A percentile compares a stretch with the other conserved stretches of the same genome.
Conservation (phyloP, 2,797 vertebrate genomes). For the Euthynnus affinis region DNA sequence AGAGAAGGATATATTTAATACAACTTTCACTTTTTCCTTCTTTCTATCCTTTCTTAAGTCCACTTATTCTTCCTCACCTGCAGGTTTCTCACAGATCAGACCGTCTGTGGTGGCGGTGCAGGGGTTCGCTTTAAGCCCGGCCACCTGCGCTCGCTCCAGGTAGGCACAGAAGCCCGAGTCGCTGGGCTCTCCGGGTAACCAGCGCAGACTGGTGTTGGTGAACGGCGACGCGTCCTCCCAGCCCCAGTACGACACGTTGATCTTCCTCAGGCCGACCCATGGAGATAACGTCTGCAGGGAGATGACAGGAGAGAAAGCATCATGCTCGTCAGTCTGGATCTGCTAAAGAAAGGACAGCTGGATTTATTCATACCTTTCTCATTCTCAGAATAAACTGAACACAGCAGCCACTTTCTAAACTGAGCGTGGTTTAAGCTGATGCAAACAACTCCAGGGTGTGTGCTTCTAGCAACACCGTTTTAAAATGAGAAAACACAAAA, state of each 20-base stretch:
- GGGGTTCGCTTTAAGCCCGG: constrained; percentile 91
- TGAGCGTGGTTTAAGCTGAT: neutral
- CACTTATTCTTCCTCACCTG: constrained; percentile 82
- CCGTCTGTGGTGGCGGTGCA: constrained; percentile 92
- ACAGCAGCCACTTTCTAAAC: neutral
- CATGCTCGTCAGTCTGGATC: neutral
- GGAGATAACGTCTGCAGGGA: constrained; percentile 83
- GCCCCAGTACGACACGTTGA: constrained; percentile 96
- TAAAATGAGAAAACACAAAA: neutral
- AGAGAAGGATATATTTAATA: neutral
- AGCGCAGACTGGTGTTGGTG: constrained; percentile 91
- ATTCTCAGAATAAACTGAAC: neutral
- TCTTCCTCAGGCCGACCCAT: constrained; percentile 94
- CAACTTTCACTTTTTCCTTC: too few relatives aligned
- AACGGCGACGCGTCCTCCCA: constrained; percentile 95
- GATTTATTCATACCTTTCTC: neutral
- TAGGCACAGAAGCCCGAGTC: constrained; percentile 95
- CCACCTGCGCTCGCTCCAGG: constrained; percentile 87
- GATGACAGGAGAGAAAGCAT: too few relatives aligned
- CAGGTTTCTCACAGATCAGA: constrained; percentile 92
- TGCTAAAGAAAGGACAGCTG: neutral
- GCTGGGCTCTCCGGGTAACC: constrained; percentile 93
- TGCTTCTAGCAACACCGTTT: neutral
- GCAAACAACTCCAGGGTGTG: neutral
- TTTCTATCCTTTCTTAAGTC: too few relatives aligned